Conservation (phyloP, 2,888 invertebrate species). For the Drosophila engyochracea region DNA sequence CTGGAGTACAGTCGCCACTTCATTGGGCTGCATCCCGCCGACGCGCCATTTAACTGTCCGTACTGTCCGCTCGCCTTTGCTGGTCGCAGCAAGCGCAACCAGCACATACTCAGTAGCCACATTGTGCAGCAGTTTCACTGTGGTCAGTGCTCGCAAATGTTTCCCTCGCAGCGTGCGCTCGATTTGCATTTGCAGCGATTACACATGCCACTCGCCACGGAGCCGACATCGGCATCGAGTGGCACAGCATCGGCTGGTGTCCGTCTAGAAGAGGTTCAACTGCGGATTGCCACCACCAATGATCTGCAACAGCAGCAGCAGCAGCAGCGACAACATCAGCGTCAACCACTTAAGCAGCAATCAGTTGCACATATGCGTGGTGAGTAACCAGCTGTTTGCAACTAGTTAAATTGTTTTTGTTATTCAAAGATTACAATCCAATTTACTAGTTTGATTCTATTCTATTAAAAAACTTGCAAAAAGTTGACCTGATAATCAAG, state of each 20-base stretch:
- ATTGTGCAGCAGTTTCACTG: conserved; percentile 79
- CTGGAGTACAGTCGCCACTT: conserved; percentile 82
- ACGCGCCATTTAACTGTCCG: conserved; percentile 80
- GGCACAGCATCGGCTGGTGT: conserved; percentile 6
- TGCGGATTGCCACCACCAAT: conserved; percentile 13
- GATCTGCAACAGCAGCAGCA: conserved; percentile 7
- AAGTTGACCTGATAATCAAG: neutral
- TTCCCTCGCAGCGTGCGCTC: conserved; percentile 77
- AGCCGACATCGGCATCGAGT: neutral
- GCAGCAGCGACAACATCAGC: neutral
- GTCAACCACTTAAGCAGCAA: conserved; percentile 3
- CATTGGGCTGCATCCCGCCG: conserved; percentile 79
- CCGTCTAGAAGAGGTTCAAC: conserved; percentile 27
- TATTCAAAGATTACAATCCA: neutral
- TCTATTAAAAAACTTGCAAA: neutral
- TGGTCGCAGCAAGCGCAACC: conserved; percentile 75
- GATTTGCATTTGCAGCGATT: conserved; percentile 81
- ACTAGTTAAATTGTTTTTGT: neutral
- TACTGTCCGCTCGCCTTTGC: conserved; percentile 76
- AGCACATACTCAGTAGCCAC: conserved; percentile 76
- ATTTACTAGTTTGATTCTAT: neutral
- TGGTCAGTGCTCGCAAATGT: conserved; percentile 80
- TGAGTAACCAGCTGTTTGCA: conserved; percentile 13
- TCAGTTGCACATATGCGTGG: conserved; percentile 9
- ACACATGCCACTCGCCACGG: conserved; percentile 61